phyloP scores from a whole-genome alignment of 2,888 invertebrate species.

The Unio pictorum region DNA sequence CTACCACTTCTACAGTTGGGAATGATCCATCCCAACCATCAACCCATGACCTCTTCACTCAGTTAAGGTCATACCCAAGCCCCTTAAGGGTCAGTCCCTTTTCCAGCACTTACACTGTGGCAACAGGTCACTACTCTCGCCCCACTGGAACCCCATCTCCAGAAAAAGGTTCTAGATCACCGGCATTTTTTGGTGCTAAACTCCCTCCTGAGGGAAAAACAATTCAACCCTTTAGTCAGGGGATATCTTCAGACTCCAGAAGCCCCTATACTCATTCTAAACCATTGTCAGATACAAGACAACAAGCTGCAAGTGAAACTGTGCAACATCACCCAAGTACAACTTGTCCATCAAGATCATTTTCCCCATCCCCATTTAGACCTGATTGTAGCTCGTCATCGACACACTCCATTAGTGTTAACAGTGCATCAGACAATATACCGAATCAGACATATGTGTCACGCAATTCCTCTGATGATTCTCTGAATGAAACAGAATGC shows the following conservation, averaged over 20 bases:
- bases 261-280: too few relatives aligned
- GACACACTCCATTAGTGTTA: conserved; percentile 4
- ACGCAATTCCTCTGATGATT: conserved; percentile 70
- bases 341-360: too few relatives aligned
- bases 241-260: too few relatives aligned
- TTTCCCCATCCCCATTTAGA: neutral
- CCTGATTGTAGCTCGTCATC: conserved; percentile 12
- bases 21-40: neutral
- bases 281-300: too few relatives aligned
- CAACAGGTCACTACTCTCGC: too few relatives aligned
- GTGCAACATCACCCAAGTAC: too few relatives aligned
- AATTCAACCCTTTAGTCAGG: too few relatives aligned
- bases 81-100: neutral
- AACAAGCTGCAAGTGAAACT: too few relatives aligned
- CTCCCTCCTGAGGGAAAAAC: too few relatives aligned
- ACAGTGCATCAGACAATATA: conserved; percentile 5
- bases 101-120: neutral
- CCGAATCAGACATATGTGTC: conserved; percentile 61
- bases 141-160: too few relatives aligned
- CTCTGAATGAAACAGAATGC: conserved; percentile 75
- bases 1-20: neutral
- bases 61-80: conserved; percentile 16
- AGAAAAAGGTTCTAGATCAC: too few relatives aligned
- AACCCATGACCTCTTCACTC: conserved; percentile 12
- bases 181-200: too few relatives aligned